Evolutionary conservation across 2,797 vertebrate species (phyloP).

Genomic region (Bryconaethiops microstoma): DNA sequence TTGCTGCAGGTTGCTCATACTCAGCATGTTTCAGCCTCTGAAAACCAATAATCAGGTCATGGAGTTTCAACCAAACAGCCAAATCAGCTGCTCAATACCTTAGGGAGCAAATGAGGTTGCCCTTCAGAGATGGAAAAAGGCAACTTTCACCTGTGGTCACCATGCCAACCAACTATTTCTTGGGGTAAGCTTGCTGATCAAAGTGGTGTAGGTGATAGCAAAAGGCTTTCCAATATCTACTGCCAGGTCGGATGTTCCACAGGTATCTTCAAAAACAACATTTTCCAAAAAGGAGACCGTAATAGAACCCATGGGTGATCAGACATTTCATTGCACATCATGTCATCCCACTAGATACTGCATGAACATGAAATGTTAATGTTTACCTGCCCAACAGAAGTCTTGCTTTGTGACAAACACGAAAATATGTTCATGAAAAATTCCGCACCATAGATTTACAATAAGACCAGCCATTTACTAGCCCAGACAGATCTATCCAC

Average conservation of each 20-base stretch:
- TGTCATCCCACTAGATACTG: neutral
- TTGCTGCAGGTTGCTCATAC: neutral
- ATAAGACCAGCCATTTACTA: neutral
- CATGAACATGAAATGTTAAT: neutral
- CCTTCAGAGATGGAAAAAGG: constrained; percentile 29
- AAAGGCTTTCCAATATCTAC: neutral
- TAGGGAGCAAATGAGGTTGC: constrained; percentile 26
- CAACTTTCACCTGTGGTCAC: constrained; percentile 42
- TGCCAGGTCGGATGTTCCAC: constrained; percentile 7
- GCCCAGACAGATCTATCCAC: neutral
- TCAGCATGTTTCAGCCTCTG: neutral
- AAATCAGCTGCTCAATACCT: constrained; percentile 33
- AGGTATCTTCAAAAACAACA: neutral
- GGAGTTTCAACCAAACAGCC: constrained; percentile 28
- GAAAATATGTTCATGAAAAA: neutral
- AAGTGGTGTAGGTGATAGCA: neutral
- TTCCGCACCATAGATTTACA: too few species aligned
- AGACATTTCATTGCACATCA: neutral
- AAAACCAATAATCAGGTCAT: constrained; percentile 3
- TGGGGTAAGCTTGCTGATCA: neutral
- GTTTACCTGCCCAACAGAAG: neutral
- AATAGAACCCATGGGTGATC: neutral
- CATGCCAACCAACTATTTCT: constrained; percentile 45
- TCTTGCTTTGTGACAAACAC: neutral
- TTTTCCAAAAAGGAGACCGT: neutral